Conservation (phyloP, 64 coral and sea anemone genomes). For the Actinia tenebrosa region DNA sequence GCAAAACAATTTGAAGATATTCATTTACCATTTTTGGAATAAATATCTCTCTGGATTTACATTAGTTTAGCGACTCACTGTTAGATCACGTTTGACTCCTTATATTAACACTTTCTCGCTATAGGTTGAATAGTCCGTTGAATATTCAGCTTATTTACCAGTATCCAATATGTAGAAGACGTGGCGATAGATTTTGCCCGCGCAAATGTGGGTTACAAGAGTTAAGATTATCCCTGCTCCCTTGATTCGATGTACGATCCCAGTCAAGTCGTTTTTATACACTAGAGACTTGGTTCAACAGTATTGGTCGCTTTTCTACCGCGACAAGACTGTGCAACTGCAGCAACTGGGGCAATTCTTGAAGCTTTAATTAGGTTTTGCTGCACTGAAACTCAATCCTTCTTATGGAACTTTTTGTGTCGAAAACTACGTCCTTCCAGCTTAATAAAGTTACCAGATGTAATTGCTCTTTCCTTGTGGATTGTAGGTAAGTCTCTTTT, state of each 20-base stretch:
- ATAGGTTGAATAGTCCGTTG: too few species aligned
- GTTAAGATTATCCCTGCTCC: not conserved
- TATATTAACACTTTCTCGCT: not conserved
- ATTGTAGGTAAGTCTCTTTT: slow-evolving; percentile 17
- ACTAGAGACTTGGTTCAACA: not conserved
- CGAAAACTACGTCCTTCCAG: slow-evolving; percentile 8
- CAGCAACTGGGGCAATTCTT: not conserved
- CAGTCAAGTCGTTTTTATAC: not conserved
- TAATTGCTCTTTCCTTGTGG: slow-evolving; percentile 18
- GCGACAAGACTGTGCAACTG: not conserved
- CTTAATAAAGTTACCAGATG: not conserved
- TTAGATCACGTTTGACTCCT: not conserved
- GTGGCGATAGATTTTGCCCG: not conserved
- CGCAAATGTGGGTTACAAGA: not conserved
- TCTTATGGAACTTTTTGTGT: slow-evolving; percentile 18
- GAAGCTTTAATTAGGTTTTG: not conserved
- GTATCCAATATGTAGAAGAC: not conserved
- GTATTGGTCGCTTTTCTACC: not conserved
- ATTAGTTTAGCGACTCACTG: not conserved
- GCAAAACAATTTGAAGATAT: not conserved
- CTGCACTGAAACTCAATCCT: not conserved
- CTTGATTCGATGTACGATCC: not conserved
- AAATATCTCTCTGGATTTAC: not conserved
- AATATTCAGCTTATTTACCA: not conserved
- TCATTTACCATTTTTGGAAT: not conserved